These are phyloP conservation scores for Agrilus planipennis DNA, from an alignment of 1,140 invertebrate genomes.

Conservation along the genomic window DNA sequence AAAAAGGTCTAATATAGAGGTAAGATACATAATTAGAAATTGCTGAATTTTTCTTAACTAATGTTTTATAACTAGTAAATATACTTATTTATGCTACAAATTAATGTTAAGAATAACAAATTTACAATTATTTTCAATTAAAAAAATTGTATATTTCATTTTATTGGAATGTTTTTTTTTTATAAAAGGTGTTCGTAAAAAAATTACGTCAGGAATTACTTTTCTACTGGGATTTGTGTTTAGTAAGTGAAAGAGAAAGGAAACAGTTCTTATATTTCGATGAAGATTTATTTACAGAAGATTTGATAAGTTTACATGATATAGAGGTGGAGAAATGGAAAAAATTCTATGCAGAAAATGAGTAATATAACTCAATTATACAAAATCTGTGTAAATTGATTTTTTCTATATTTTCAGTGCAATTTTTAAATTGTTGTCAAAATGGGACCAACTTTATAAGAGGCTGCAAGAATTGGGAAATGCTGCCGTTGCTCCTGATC, in stretches of 20 bases:
- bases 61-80: too few relatives aligned
- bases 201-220: slow-evolving; percentile 54
- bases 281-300: slow-evolving; percentile 57
- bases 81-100: too few relatives aligned
- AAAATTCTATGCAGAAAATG: too few relatives aligned
- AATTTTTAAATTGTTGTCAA: slow-evolving; percentile 50
- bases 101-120: too few relatives aligned
- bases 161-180: too few relatives aligned
- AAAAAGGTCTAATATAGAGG: too few relatives aligned
- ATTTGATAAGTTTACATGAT: slow-evolving; percentile 61
- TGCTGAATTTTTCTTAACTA: too few relatives aligned
- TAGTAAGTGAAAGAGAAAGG: slow-evolving; percentile 46
- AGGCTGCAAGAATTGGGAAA: slow-evolving; percentile 57
- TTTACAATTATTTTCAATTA: too few relatives aligned
- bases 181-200: slow-evolving; percentile 50
- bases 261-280: slow-evolving; percentile 48
- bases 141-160: too few relatives aligned
- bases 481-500: slow-evolving; percentile 59
- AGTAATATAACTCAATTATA: too few relatives aligned
- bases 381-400: too few relatives aligned
- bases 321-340: slow-evolving; percentile 57
- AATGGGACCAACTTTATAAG: slow-evolving; percentile 49
- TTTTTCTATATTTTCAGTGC: slow-evolving; percentile 35
- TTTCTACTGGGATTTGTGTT: slow-evolving; percentile 60
- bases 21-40: too few relatives aligned